Conservation (phyloP, 2,113 vertebrate genomes). For the Tragulus kanchil region DNA sequence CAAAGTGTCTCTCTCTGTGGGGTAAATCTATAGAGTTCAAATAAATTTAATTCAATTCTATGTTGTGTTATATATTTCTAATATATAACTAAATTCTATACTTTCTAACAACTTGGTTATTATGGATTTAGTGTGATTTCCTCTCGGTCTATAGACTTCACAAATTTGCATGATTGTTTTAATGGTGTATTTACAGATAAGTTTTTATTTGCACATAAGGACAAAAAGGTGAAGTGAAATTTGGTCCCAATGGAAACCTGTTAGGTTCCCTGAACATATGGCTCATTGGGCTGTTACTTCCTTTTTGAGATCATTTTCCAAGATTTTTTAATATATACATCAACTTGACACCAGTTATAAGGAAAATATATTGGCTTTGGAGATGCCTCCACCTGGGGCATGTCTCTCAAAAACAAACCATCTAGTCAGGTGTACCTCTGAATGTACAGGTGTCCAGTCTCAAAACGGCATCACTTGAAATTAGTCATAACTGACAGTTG, state of each 20-base stretch:
- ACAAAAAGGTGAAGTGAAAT: constrained; percentile 84
- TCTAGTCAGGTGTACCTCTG: constrained; percentile 61
- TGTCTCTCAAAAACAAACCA: constrained; percentile 76
- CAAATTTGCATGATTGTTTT: constrained; percentile 75
- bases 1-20: constrained; percentile 5
- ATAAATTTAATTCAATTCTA: constrained; percentile 35
- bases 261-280: constrained; percentile 85
- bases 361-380: constrained; percentile 78
- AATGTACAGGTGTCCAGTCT: constrained; percentile 59
- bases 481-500: constrained; percentile 63
- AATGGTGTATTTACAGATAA: constrained; percentile 72
- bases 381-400: constrained; percentile 75
- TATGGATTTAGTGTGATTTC: constrained; percentile 48
- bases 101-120: constrained; percentile 45
- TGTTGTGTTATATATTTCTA: constrained; percentile 15
- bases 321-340: constrained; percentile 81
- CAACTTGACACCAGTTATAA: constrained; percentile 81
- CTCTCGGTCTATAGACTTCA: constrained; percentile 56
- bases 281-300: constrained; percentile 80
- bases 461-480: constrained; percentile 64
- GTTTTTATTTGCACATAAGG: constrained; percentile 80
- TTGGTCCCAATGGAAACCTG: constrained; percentile 82
- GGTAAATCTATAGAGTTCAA: constrained; percentile 6
- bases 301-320: constrained; percentile 81
- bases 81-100: constrained; percentile 58